A percentile compares a stretch with the other conserved stretches of the same genome.
These are phyloP conservation scores for Agapornis roseicollis DNA, from an alignment of 2,113 vertebrate genomes.

Conservation along the genomic window DNA sequence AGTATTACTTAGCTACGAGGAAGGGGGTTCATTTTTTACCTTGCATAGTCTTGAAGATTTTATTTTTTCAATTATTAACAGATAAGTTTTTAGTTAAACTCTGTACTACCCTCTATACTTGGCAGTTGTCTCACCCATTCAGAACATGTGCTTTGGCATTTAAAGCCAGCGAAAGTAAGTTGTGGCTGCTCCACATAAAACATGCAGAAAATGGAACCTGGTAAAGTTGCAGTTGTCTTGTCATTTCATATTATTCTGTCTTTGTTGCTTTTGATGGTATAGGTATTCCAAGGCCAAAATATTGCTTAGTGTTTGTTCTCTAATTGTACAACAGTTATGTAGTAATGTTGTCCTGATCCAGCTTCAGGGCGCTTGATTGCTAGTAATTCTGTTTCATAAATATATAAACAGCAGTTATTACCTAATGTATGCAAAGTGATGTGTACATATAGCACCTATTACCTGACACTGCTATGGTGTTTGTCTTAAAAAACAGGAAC, in stretches of 20 bases:
- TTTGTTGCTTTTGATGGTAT: background rate
- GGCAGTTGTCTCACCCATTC: background rate
- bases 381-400: background rate
- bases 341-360: background rate
- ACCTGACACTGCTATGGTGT: background rate
- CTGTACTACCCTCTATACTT: rapidly evolving
- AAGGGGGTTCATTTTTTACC: background rate
- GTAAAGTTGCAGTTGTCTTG: background rate
- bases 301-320: background rate
- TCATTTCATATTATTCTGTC: background rate
- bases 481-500: background rate
- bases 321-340: background rate
- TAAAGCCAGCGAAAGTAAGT: background rate
- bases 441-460: background rate
- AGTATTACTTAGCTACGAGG: background rate
- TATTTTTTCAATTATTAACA: background rate
- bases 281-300: background rate
- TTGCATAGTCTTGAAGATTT: background rate
- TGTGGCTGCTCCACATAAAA: background rate
- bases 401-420: background rate
- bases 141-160: background rate
- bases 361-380: background rate
- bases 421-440: background rate
- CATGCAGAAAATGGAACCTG: background rate
- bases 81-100: background rate